Percentiles rank a stretch among this genome's conserved stretches.
Conservation (phyloP, 1,140 invertebrate genomes). For the Chrysomallon squamiferum region DNA sequence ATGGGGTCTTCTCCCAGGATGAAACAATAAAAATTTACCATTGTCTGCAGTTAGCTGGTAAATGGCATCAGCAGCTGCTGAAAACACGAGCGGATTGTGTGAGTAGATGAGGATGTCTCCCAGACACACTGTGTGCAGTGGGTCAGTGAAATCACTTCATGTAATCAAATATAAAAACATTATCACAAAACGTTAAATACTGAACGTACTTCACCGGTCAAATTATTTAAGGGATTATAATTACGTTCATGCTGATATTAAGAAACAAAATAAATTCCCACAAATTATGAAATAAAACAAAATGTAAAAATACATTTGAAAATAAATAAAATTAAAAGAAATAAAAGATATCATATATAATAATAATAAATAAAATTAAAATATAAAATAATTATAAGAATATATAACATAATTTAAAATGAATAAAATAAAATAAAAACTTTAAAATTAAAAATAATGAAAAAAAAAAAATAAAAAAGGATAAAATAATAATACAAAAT, state of each 20-base stretch:
- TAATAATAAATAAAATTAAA: no score
- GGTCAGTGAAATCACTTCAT: conserved; percentile 28
- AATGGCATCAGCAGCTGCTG: conserved; percentile 37
- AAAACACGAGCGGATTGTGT: conserved; percentile 29
- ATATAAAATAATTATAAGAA: no score
- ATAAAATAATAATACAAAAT: no score
- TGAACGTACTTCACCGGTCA: background rate
- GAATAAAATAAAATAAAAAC: no score
- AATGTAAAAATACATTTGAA: no score
- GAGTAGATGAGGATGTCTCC: conserved; percentile 41
- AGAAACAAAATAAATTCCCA: background rate
- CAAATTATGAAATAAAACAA: background rate
- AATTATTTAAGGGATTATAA: background rate
- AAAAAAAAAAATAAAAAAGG: no score
- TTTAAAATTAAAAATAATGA: no score
- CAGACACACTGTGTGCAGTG: conserved; percentile 44
- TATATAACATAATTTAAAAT: no score
- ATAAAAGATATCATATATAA: no score
- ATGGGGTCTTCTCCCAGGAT: no score
- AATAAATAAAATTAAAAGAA: no score
- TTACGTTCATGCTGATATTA: no score
- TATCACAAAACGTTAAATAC: background rate
- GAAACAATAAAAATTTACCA: conserved; percentile 27
- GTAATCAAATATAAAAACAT: background rate
- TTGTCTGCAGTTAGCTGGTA: conserved; percentile 49